phyloP scores from a whole-genome alignment of 2,888 invertebrate species.

The Scaptomyza reducta region DNA sequence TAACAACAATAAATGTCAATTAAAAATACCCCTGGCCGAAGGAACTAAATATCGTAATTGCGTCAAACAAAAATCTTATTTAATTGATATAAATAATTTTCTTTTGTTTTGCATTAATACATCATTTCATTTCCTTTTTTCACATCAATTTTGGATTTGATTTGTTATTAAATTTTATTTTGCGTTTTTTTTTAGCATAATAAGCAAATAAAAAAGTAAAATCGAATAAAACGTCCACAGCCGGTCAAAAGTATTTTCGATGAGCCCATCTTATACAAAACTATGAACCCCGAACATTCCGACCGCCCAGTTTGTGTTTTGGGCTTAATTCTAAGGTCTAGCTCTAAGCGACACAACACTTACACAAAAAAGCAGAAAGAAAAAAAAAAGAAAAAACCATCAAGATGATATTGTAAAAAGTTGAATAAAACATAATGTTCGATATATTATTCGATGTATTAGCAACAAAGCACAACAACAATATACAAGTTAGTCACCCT shows the following conservation, averaged over 20 bases:
- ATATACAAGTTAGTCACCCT: conserved; percentile 47
- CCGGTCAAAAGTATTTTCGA: conserved; percentile 49
- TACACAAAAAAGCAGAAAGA: too few species aligned
- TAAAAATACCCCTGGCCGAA: conserved; percentile 27
- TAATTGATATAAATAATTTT: conserved; percentile 82
- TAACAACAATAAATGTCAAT: conserved; percentile 37
- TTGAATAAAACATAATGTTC: conserved; percentile 6
- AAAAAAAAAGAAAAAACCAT: conserved; percentile 15
- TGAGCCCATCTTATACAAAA: conserved; percentile 26
- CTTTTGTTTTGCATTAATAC: conserved; percentile 74
- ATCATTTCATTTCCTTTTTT: conserved; percentile 47
- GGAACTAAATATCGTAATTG: conserved; percentile 25
- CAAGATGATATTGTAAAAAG: conserved; percentile 11
- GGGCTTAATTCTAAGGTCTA: conserved; percentile 51
- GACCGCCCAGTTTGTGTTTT: conserved; percentile 41
- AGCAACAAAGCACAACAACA: conserved; percentile 39
- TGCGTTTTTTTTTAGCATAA: conserved; percentile 71
- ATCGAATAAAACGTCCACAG: conserved; percentile 14
- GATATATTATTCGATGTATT: too few species aligned
- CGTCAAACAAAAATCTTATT: conserved; percentile 78
- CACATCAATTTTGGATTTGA: conserved; percentile 29
- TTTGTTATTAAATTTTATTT: conserved; percentile 36
- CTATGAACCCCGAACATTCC: conserved; percentile 58
- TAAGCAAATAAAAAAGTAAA: conserved; percentile 38
- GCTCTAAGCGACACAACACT: conserved; percentile 41